Conservation (phyloP, 2,113 vertebrate species). For the Gnathonemus echidnorhynchus region DNA sequence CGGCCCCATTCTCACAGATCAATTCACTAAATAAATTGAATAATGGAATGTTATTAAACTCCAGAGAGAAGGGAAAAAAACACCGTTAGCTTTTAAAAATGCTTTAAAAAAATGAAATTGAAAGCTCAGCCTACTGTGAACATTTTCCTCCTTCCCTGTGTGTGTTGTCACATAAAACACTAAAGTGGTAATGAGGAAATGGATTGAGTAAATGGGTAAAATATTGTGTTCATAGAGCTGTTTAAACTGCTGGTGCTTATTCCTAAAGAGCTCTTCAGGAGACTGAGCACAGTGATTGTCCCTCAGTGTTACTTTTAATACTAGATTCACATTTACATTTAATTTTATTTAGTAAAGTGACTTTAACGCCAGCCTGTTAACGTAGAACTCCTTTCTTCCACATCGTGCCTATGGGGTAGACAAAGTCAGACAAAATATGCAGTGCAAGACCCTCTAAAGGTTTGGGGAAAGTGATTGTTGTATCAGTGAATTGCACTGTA, state of each 20-base stretch:
- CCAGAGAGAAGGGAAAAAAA: conserved; percentile 27
- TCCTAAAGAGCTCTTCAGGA: not conserved
- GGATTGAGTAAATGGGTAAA: not conserved
- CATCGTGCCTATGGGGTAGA: not conserved
- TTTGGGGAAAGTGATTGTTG: not conserved
- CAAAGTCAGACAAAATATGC: not conserved
- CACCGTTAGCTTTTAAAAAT: conserved; percentile 43
- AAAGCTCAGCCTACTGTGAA: conserved; percentile 35
- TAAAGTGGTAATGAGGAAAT: not conserved
- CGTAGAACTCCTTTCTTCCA: not conserved
- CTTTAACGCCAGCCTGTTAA: not conserved
- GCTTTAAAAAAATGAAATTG: conserved; percentile 36
- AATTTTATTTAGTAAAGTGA: conserved; percentile 42
- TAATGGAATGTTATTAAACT: conserved; percentile 67
- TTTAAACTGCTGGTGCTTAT: not conserved
- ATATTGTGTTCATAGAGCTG: not conserved
- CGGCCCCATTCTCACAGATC: conserved; percentile 55
- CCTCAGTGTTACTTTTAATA: conserved; percentile 57
- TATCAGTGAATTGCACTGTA: not conserved
- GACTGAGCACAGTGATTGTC: not conserved
- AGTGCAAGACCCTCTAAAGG: not conserved
- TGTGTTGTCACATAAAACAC: not conserved
- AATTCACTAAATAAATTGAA: conserved; percentile 67
- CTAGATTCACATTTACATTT: conserved; percentile 98
- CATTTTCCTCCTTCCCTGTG: conserved; percentile 12